Evolutionary conservation across 2,113 vertebrate species (phyloP).

Genomic region (Cottus gobio): DNA sequence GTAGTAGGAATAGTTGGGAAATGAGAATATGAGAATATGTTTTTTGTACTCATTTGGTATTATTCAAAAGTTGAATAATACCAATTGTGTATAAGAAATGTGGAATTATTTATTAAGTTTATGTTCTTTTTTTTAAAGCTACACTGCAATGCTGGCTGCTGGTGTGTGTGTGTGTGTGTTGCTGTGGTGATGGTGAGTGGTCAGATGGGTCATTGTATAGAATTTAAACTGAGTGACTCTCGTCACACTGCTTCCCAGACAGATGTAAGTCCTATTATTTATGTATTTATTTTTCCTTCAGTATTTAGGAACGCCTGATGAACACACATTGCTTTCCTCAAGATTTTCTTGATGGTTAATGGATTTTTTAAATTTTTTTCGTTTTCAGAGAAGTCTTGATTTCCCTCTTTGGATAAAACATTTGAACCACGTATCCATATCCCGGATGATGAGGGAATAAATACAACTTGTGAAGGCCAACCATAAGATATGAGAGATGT

Average conservation of each 20-base stretch:
- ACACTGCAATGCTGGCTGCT: too few relatives aligned
- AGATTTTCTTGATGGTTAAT: too few relatives aligned
- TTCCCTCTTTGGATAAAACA: background rate
- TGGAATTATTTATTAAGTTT: background rate
- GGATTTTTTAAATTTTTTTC: background rate
- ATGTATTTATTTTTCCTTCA: too few relatives aligned
- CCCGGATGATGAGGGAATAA: too few relatives aligned
- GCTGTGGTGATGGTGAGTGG: too few relatives aligned
- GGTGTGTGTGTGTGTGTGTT: too few relatives aligned
- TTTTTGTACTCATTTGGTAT: background rate
- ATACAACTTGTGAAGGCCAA: background rate
- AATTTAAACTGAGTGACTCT: background rate
- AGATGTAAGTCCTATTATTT: background rate
- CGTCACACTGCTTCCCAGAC: too few relatives aligned
- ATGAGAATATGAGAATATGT: too few relatives aligned
- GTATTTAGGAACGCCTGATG: too few relatives aligned
- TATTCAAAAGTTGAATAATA: background rate
- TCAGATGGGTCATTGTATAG: background rate
- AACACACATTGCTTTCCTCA: too few relatives aligned
- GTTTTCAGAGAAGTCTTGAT: constrained; percentile 7
- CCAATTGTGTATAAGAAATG: background rate
- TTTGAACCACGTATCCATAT: background rate
- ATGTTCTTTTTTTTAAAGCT: background rate
- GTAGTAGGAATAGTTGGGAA: background rate
- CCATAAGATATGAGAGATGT: background rate